These are phyloP conservation scores for Danio kyathit DNA, from an alignment of 2,797 vertebrate genomes.

Conservation along the genomic window DNA sequence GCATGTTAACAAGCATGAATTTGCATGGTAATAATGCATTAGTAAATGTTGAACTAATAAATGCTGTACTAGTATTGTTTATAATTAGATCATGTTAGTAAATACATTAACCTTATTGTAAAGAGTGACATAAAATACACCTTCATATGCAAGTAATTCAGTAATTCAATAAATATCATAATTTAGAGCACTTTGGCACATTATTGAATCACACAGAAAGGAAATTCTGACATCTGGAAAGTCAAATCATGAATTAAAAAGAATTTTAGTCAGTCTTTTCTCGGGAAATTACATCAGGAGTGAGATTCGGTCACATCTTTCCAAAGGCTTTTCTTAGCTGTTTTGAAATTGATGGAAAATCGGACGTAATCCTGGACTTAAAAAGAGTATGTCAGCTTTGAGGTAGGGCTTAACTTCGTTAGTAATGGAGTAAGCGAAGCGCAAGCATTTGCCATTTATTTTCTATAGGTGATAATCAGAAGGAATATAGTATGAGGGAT, in stretches of 20 bases:
- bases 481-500: neutral
- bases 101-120: no score
- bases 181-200: slow-evolving; percentile 2
- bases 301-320: slow-evolving; percentile 20
- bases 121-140: neutral
- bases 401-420: neutral
- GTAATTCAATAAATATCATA: slow-evolving; percentile 50
- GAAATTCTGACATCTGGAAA: slow-evolving; percentile 29
- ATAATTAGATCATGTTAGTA: no score
- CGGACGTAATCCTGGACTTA: neutral
- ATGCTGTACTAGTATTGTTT: no score
- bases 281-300: slow-evolving; percentile 34
- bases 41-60: no score
- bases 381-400: neutral
- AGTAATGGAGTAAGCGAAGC: neutral
- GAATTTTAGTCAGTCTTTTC: slow-evolving; percentile 2
- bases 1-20: no score
- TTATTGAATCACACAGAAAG: slow-evolving; percentile 22
- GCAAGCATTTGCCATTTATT: neutral
- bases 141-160: slow-evolving; percentile 48
- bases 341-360: slow-evolving; percentile 3
- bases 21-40: no score
- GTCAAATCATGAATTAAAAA: neutral
- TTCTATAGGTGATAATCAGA: neutral
- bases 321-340: neutral